Evolutionary conservation across 2,888 invertebrate genomes (phyloP), one percentile per base, ranked within the genome.

Genomic region (Cephus nigrinus): DNA sequence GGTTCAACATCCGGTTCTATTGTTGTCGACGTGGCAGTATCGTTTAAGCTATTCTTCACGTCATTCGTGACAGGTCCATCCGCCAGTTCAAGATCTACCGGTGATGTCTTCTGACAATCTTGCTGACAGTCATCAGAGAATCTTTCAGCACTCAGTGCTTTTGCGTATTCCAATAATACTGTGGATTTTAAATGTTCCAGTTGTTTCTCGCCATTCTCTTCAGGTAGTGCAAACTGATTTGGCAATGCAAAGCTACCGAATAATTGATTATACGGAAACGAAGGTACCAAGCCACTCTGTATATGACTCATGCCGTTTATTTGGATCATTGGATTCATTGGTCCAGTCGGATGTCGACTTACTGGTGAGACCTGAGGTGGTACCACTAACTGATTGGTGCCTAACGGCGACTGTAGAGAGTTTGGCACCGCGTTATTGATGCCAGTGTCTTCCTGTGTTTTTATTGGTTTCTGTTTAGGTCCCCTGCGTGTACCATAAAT

Each of bases 401-500:
- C 55, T 9, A 55, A 23, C 5, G 55, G 23, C 55, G 55, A 23
- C 55, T 55, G 55, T 9, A 55, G 23, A 55, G 55, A 55, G 31
- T 23, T 71, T 23, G 71, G 71, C 9, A 33, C 12, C 15, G 12
- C 3, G 71, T 31, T 23, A 31, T 31, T 31, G 15, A 1, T 81
- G 23, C 12, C 31, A 0, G 4, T 9, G 1, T 76, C 78, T 0
- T 80, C 80, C 0, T 76, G 80, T 9, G 80, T 87, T 80, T 82
- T 86, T 79, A 79, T 79, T 68, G 84, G 82, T 81, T 91, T 94
- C 80, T 94, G 94, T 86, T 97, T 97, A 0, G 98, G 98, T 0
- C 98, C 98, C 1, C 98, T 94, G 4, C 97, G 93, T 0, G 97
- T 97, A 40, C 98, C 98, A 88, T 98, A 97, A 0, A 98, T 96